These are phyloP conservation scores for Rhinoderma darwinii DNA, from an alignment of 2,113 vertebrate genomes.

Conservation along the genomic window DNA sequence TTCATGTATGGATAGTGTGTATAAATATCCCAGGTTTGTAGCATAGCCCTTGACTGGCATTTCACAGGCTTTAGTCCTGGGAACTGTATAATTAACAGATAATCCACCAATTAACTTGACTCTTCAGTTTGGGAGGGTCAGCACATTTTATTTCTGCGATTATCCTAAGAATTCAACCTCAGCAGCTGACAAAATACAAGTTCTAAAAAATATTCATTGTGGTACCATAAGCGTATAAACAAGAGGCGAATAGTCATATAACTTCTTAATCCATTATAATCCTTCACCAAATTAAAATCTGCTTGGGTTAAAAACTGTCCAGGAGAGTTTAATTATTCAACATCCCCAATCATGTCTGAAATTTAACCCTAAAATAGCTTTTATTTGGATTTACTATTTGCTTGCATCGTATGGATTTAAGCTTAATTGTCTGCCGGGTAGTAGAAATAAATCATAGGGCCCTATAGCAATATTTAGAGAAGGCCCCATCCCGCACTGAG, in stretches of 20 bases:
- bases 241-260: background rate
- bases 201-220: background rate
- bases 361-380: background rate
- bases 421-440: too few relatives aligned
- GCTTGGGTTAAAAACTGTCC: background rate
- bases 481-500: too few relatives aligned
- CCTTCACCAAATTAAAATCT: background rate
- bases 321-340: background rate
- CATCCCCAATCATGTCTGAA: background rate
- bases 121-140: background rate
- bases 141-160: conserved; percentile 5
- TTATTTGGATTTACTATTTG: background rate
- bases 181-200: background rate
- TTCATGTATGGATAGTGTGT: background rate
- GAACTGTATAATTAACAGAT: conserved; percentile 7
- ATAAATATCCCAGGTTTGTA: background rate
- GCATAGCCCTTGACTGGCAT: background rate
- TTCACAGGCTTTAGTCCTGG: background rate
- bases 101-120: conserved; percentile 1
- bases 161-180: background rate
- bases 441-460: too few relatives aligned
- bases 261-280: background rate
- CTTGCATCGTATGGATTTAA: background rate
- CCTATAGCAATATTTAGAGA: too few relatives aligned
- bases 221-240: background rate